These are phyloP conservation scores for Puffinus mauretanicus DNA, from an alignment of 2,113 vertebrate genomes.

Conservation along the genomic window DNA sequence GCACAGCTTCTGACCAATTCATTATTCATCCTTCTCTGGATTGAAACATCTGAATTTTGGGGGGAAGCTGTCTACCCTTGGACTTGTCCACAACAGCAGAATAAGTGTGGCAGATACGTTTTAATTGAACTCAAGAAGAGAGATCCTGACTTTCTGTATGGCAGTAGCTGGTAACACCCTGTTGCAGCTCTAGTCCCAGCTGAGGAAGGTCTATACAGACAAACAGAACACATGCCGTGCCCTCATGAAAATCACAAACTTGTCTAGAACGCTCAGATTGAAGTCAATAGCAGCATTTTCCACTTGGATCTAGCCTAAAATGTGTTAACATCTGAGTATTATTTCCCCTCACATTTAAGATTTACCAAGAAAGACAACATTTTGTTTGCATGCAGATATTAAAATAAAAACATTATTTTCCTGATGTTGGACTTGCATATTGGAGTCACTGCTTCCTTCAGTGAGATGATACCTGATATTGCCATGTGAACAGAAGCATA, in stretches of 20 bases:
- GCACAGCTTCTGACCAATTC: not conserved
- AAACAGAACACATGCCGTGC: not conserved
- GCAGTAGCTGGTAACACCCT: not conserved
- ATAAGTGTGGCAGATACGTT: not conserved
- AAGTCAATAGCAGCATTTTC: not conserved
- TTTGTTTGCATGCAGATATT: not conserved
- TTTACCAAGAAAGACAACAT: not conserved
- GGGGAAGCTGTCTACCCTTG: not conserved
- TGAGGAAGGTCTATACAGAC: not conserved
- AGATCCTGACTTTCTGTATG: not conserved
- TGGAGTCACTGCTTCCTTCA: not conserved
- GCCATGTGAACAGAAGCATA: conserved; percentile 12
- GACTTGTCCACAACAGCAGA: not conserved
- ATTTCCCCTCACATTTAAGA: not conserved
- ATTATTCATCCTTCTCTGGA: not conserved
- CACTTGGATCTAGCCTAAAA: not conserved
- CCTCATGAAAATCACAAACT: not conserved
- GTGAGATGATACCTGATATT: not conserved
- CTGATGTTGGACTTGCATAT: not conserved
- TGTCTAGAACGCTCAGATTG: not conserved
- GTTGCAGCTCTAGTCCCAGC: not conserved
- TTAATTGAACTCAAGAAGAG: not conserved
- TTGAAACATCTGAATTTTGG: not conserved
- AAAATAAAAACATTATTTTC: conserved; percentile 14
- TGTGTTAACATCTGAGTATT: not conserved